A percentile compares a stretch with the other conserved stretches of the same genome.
Evolutionary conservation across 2,113 vertebrate genomes (phyloP).

Genomic region (Sigmodon hispidus): DNA sequence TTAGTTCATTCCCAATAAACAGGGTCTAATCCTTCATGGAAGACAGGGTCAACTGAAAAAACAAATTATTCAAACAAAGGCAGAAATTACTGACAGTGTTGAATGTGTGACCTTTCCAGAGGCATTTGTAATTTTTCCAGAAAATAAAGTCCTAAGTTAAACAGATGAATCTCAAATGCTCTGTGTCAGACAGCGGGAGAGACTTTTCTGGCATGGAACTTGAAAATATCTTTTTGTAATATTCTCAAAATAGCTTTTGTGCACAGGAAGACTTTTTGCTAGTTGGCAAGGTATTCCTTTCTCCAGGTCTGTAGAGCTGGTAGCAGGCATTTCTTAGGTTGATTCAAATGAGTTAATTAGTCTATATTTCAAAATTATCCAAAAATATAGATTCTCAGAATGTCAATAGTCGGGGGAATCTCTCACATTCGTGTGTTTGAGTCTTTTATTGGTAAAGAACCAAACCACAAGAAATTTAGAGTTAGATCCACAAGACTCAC

Average conservation of each 20-base stretch:
- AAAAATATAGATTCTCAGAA: neutral
- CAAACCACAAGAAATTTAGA: neutral
- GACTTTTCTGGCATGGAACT: neutral
- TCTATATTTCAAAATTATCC: neutral
- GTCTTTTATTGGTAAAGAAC: neutral
- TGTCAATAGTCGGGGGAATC: neutral
- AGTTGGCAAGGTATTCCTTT: neutral
- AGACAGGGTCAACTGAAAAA: conserved; percentile 45
- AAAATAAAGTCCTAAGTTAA: conserved; percentile 65
- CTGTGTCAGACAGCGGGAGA: conserved; percentile 13
- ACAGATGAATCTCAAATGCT: conserved; percentile 68
- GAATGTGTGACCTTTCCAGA: conserved; percentile 71
- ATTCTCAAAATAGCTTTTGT: neutral
- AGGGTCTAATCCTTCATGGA: conserved; percentile 57
- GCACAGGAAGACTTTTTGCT: conserved; percentile 32
- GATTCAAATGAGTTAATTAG: neutral
- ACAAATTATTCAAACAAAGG: conserved; percentile 59
- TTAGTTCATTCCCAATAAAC: conserved; percentile 42
- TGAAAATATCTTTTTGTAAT: conserved; percentile 13
- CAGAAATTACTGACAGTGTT: conserved; percentile 65
- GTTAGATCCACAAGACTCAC: neutral
- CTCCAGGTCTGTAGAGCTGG: neutral
- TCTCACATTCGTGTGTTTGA: neutral
- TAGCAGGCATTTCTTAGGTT: neutral
- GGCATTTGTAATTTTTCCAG: conserved; percentile 64